Evolutionary conservation across 2,113 vertebrate genomes (phyloP).

Genomic region (Nestor notabilis): DNA sequence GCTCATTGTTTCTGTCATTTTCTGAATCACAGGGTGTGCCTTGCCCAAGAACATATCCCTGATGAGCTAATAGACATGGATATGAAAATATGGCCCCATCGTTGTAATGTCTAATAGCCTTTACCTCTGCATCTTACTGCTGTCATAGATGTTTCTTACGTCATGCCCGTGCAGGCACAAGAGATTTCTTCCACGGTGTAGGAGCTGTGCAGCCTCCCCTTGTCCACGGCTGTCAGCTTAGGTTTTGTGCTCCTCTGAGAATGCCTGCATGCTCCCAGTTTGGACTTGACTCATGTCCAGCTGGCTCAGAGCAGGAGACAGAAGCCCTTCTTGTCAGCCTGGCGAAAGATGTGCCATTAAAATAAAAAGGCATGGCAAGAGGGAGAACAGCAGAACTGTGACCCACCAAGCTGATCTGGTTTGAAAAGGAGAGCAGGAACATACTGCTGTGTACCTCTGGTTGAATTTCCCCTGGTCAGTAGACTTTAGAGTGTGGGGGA

Average conservation of each 20-base stretch:
- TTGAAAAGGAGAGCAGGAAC: not conserved
- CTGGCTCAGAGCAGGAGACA: conserved; percentile 46
- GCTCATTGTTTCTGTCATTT: not conserved
- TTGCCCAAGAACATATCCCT: not conserved
- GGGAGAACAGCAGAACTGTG: not conserved
- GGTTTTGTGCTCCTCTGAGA: conserved; percentile 29
- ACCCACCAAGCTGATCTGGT: not conserved
- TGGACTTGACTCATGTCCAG: conserved; percentile 45
- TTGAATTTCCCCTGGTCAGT: not conserved
- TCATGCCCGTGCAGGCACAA: not conserved
- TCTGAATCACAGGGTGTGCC: not conserved
- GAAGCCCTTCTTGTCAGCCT: conserved; percentile 48
- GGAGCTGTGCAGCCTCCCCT: not conserved
- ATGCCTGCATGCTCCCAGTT: not conserved
- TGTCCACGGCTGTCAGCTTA: not conserved
- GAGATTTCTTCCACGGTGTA: not conserved
- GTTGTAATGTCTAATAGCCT: not conserved
- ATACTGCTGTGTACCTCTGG: not conserved
- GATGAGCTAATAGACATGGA: not conserved
- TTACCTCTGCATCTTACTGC: not conserved
- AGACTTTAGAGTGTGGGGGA: not conserved
- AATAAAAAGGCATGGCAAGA: conserved; percentile 37
- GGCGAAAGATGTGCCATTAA: conserved; percentile 42
- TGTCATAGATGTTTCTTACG: not conserved
- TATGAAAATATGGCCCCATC: not conserved